phyloP scores from a whole-genome alignment of 2,113 vertebrate genomes.

The Actenoides lindsayi region DNA sequence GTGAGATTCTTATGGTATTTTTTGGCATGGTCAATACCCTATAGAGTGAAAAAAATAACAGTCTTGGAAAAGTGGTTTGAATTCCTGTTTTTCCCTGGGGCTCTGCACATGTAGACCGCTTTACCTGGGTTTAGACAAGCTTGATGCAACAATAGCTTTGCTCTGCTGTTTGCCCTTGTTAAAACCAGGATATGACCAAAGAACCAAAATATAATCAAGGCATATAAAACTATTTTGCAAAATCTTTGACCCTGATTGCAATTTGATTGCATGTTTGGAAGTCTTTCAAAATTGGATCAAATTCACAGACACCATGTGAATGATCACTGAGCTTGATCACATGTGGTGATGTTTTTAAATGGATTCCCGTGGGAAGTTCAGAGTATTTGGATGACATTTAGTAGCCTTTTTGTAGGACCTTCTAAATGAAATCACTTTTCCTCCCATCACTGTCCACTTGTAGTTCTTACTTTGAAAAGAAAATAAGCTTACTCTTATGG shows the following conservation, averaged over 20 bases:
- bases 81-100: background rate
- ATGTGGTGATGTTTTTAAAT: background rate
- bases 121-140: background rate
- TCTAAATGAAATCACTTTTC: background rate
- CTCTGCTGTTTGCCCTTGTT: background rate
- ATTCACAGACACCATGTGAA: background rate
- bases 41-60: background rate
- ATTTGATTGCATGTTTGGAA: background rate
- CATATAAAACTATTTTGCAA: background rate
- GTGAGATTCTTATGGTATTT: background rate
- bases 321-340: background rate
- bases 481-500: background rate
- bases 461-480: background rate
- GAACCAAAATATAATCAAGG: background rate
- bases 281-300: background rate
- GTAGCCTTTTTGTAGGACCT: accelerated
- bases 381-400: background rate
- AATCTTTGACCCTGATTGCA: background rate
- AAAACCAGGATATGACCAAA: background rate
- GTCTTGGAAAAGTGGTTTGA: background rate
- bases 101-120: background rate
- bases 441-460: background rate
- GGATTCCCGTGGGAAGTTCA: background rate
- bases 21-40: background rate
- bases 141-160: background rate